These are phyloP conservation scores for Platygyra sinensis DNA, from an alignment of 64 coral and sea anemone genomes.

Conservation along the genomic window DNA sequence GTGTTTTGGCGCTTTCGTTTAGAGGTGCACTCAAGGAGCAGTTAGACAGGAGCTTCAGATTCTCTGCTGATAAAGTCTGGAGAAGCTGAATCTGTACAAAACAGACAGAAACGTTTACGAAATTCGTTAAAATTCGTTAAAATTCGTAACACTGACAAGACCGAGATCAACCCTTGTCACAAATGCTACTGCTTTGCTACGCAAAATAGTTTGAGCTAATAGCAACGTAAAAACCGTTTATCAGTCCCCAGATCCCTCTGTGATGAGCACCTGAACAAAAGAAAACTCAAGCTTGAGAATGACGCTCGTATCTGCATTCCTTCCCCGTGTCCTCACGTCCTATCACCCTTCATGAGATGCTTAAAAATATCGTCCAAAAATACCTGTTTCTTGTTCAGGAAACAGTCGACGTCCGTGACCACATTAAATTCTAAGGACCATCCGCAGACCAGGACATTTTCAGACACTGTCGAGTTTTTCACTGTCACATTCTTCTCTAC, in stretches of 20 bases:
- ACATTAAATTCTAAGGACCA: conserved; percentile 90
- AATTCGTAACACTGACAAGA: too few species aligned
- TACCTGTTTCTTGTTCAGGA: conserved; percentile 95
- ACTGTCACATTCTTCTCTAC: conserved; percentile 9
- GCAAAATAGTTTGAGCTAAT: too few species aligned
- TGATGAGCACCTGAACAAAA: too few species aligned
- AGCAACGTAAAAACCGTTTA: too few species aligned
- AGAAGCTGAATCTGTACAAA: conserved; percentile 72
- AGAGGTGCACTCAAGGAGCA: conserved; percentile 12
- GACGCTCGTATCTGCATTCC: not conserved
- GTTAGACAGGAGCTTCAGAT: conserved; percentile 37
- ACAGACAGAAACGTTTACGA: not conserved
- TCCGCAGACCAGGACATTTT: conserved; percentile 67
- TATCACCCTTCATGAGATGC: too few species aligned
- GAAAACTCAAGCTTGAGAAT: not conserved
- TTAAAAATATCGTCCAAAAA: not conserved
- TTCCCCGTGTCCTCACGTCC: too few species aligned
- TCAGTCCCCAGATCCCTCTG: too few species aligned
- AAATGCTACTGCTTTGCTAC: too few species aligned
- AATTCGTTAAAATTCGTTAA: too few species aligned
- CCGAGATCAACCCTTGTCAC: too few species aligned
- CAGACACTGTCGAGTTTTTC: not conserved
- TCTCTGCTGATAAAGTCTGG: conserved; percentile 71
- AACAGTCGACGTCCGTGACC: conserved; percentile 82
- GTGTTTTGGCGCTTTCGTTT: conserved; percentile 1